Percentiles rank a stretch among this genome's conserved stretches.
Evolutionary conservation across 2,797 vertebrate species (phyloP).

Genomic region (Capromys pilorides): DNA sequence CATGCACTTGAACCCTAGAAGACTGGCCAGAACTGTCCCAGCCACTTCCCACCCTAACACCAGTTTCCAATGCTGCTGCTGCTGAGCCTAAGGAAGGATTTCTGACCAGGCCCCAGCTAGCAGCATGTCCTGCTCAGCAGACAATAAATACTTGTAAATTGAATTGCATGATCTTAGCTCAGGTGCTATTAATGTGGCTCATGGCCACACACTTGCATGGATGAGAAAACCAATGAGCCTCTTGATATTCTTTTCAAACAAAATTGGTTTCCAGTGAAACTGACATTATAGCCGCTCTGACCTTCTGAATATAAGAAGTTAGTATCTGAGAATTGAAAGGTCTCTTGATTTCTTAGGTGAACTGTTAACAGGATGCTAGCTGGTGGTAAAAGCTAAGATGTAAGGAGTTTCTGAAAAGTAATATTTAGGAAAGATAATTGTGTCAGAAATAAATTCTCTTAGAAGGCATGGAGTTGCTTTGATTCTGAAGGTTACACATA

Average conservation of each 20-base stretch:
- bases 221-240: slow-evolving; percentile 51
- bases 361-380: not conserved
- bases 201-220: slow-evolving; percentile 21
- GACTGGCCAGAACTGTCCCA: not conserved
- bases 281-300: not conserved
- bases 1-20: not conserved
- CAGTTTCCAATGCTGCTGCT: not conserved
- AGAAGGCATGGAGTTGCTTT: slow-evolving; percentile 51
- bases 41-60: not conserved
- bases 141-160: slow-evolving; percentile 65
- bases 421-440: slow-evolving; percentile 37
- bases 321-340: slow-evolving; percentile 11
- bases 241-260: slow-evolving; percentile 51
- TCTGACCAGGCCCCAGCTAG: slow-evolving; percentile 2
- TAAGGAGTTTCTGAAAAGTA: slow-evolving; percentile 33
- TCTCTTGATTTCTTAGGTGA: slow-evolving; percentile 47
- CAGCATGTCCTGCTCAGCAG: slow-evolving; percentile 43
- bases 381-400: not conserved
- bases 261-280: slow-evolving; percentile 62
- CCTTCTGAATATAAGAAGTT: slow-evolving; percentile 41
- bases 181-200: slow-evolving; percentile 39
- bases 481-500: slow-evolving; percentile 23
- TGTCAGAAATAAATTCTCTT: slow-evolving; percentile 49
- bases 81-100: not conserved
- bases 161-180: slow-evolving; percentile 62